Percentiles rank a stretch among this genome's conserved stretches.
Conservation (phyloP, 1,140 invertebrate genomes). For the Sinonovacula constricta region DNA sequence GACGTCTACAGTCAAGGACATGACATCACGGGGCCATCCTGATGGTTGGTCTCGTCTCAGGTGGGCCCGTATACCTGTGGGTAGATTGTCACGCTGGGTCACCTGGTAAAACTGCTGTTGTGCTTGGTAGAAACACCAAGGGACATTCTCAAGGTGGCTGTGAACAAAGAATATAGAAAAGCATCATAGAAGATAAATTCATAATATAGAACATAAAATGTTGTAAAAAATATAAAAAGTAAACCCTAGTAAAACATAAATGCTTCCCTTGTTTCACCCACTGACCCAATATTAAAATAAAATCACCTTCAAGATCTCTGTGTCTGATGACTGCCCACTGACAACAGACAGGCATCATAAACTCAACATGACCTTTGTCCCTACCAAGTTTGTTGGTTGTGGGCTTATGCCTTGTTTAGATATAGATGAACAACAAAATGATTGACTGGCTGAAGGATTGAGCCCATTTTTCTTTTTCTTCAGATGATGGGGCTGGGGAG, state of each 20-base stretch:
- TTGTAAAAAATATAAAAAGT: background rate
- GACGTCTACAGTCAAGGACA: slow-evolving; percentile 58
- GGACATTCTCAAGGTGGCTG: slow-evolving; percentile 43
- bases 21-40: slow-evolving; percentile 61
- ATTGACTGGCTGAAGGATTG: no score
- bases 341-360: no score
- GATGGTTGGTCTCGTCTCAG: slow-evolving; percentile 52
- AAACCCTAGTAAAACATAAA: background rate
- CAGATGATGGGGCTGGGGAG: no score
- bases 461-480: no score
- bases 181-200: background rate
- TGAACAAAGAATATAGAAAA: background rate
- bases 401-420: no score
- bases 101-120: slow-evolving; percentile 60
- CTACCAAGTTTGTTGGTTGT: no score
- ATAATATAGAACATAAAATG: background rate
- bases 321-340: no score
- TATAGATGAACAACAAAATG: no score
- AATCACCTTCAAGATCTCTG: no score
- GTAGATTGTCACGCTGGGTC: slow-evolving; percentile 29
- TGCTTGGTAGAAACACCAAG: slow-evolving; percentile 64
- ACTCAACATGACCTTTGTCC: no score
- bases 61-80: slow-evolving; percentile 42
- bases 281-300: background rate
- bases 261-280: background rate